phyloP scores from a whole-genome alignment of 2,888 invertebrate species.

The Andrena minutula region DNA sequence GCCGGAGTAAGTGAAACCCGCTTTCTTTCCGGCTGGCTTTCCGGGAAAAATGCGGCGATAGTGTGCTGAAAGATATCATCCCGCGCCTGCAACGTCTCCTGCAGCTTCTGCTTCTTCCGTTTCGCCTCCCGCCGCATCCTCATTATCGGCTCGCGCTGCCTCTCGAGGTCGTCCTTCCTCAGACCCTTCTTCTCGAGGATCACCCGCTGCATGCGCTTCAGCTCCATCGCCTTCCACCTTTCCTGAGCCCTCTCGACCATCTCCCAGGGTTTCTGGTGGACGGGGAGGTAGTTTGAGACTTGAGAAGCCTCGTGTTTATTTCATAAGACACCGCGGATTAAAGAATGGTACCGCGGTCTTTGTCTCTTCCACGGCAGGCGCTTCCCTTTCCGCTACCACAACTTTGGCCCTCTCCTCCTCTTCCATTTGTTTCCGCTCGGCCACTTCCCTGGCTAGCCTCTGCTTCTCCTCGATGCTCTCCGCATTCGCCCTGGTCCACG shows the following conservation, averaged over 20 bases:
- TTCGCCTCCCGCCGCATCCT: slow-evolving; percentile 87
- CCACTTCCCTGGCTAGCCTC: slow-evolving; percentile 85
- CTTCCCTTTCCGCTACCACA: slow-evolving; percentile 10
- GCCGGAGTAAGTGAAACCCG: slow-evolving; percentile 16
- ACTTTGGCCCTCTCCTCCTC: slow-evolving; percentile 11
- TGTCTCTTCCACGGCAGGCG: background rate
- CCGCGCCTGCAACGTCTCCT: slow-evolving; percentile 87
- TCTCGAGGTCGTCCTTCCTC: slow-evolving; percentile 87
- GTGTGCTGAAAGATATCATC: slow-evolving; percentile 89
- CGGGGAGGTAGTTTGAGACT: too few relatives aligned
- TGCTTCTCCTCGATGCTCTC: slow-evolving; percentile 85
- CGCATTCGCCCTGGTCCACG: slow-evolving; percentile 86
- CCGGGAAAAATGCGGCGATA: slow-evolving; percentile 88
- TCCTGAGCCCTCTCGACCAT: slow-evolving; percentile 85
- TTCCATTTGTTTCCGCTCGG: slow-evolving; percentile 83
- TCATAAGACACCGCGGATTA: too few relatives aligned
- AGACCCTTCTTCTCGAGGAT: slow-evolving; percentile 89
- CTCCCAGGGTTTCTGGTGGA: slow-evolving; percentile 62
- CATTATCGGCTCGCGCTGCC: slow-evolving; percentile 87
- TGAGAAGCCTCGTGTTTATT: too few relatives aligned
- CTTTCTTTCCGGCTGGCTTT: slow-evolving; percentile 84
- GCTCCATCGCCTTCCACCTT: slow-evolving; percentile 88
- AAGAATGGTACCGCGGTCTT: slow-evolving; percentile 10
- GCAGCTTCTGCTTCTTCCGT: slow-evolving; percentile 87
- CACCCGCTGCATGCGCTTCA: slow-evolving; percentile 88